A percentile compares a stretch with the other conserved stretches of the same genome.
phyloP scores from a whole-genome alignment of 2,888 invertebrate species.

The Hylaea fasciaria region DNA sequence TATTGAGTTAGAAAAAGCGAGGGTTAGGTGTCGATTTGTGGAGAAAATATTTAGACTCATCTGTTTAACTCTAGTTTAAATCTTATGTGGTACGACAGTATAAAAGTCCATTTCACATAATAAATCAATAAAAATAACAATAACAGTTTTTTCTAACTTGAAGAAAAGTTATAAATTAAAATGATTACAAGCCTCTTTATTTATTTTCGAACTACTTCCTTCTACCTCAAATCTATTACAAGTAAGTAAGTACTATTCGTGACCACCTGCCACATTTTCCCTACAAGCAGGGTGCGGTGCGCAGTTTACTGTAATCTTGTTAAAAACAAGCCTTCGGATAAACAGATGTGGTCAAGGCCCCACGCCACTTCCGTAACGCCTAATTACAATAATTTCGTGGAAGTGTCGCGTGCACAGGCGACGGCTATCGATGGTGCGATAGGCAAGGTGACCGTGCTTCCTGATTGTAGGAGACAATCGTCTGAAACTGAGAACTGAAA shows the following conservation, averaged over 20 bases:
- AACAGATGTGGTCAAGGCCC: slow-evolving; percentile 27
- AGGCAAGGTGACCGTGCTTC: neutral
- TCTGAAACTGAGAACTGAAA: neutral
- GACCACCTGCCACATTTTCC: slow-evolving; percentile 8
- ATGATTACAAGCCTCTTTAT: too few species aligned
- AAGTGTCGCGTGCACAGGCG: slow-evolving; percentile 36
- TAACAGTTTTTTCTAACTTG: too few species aligned
- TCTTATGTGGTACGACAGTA: too few species aligned
- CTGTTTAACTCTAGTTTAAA: too few species aligned
- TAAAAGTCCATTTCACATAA: too few species aligned
- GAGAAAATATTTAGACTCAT: too few species aligned
- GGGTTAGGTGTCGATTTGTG: too few species aligned
- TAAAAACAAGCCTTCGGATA: slow-evolving; percentile 27
- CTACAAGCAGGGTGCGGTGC: slow-evolving; percentile 2
- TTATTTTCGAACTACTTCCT: too few species aligned
- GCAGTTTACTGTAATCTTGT: slow-evolving; percentile 17
- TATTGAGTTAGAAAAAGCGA: too few species aligned
- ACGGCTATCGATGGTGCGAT: slow-evolving; percentile 6
- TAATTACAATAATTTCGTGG: slow-evolving; percentile 41
- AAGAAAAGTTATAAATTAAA: too few species aligned
- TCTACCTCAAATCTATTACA: too few species aligned
- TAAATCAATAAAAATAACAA: too few species aligned
- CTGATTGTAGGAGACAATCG: neutral
- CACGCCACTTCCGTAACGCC: slow-evolving; percentile 30
- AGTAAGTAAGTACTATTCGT: slow-evolving; percentile 15